phyloP scores from a whole-genome alignment of 2,888 invertebrate genomes.

The Spatulosminthurus flaviceps region DNA sequence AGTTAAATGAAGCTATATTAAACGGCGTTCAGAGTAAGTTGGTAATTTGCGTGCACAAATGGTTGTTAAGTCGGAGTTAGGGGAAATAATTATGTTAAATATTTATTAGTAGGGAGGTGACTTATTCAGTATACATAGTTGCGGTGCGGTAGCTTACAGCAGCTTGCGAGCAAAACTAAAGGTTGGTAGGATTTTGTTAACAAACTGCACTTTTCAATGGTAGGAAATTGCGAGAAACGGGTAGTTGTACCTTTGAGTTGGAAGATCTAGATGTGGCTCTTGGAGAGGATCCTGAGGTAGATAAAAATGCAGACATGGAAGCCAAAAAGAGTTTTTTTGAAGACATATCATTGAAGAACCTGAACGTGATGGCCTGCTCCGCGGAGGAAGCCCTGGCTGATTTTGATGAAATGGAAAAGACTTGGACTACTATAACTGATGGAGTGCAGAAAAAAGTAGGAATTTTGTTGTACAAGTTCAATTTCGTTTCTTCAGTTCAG shows the following conservation, averaged over 20 bases:
- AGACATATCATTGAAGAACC: slow-evolving; percentile 36
- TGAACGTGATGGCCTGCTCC: slow-evolving; percentile 10
- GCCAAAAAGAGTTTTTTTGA: slow-evolving; percentile 39
- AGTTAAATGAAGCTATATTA: not conserved
- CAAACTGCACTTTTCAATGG: too few relatives aligned
- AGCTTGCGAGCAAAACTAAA: too few relatives aligned
- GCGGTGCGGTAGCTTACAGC: too few relatives aligned
- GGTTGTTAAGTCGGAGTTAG: too few relatives aligned
- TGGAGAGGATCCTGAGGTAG: not conserved
- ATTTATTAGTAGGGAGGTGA: too few relatives aligned
- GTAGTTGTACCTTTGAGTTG: slow-evolving; percentile 34
- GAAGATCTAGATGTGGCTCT: not conserved
- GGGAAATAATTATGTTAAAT: too few relatives aligned
- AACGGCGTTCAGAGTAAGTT: not conserved
- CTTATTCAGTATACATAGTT: too few relatives aligned
- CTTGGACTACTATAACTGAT: slow-evolving; percentile 7
- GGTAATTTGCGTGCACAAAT: too few relatives aligned
- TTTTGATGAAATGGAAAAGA: slow-evolving; percentile 39
- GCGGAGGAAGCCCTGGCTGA: slow-evolving; percentile 22
- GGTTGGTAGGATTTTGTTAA: too few relatives aligned
- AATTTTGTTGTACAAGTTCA: too few relatives aligned
- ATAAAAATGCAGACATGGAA: slow-evolving; percentile 10
- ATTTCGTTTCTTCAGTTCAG: too few relatives aligned
- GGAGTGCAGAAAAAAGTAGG: slow-evolving; percentile 37
- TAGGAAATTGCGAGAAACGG: slow-evolving; percentile 21